These are phyloP conservation scores for Catalaphyllia jardinei DNA, from an alignment of 64 coral and sea anemone species.

Conservation along the genomic window DNA sequence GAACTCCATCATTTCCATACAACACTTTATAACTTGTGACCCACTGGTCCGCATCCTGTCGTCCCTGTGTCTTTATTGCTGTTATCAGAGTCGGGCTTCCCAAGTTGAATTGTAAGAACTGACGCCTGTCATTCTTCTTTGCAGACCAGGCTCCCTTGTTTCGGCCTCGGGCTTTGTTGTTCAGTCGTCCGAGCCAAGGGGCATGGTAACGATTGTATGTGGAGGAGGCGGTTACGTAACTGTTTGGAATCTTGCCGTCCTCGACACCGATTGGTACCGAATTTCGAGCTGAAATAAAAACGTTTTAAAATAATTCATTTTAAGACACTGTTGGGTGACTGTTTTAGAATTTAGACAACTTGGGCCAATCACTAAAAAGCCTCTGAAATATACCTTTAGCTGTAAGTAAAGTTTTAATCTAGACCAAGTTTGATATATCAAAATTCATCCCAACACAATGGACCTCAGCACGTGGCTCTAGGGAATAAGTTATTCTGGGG, in stretches of 20 bases:
- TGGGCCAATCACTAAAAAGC: no score
- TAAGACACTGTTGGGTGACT: neutral
- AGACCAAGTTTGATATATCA: no score
- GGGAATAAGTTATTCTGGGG: no score
- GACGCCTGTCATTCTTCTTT: conserved; percentile 15
- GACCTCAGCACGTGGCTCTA: no score
- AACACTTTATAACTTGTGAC: conserved; percentile 61
- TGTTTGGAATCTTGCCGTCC: conserved; percentile 37
- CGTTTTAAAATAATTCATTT: neutral
- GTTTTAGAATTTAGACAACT: no score
- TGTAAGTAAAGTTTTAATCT: no score
- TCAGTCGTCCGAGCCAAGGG: conserved; percentile 21
- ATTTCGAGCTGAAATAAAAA: neutral
- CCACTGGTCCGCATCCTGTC: conserved; percentile 63
- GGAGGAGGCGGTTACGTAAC: conserved; percentile 13
- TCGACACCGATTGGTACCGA: conserved; percentile 28
- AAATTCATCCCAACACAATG: no score
- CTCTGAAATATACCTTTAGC: no score
- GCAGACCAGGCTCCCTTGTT: conserved; percentile 33
- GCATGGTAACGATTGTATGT: conserved; percentile 39
- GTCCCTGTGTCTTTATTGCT: conserved; percentile 48
- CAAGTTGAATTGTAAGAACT: conserved; percentile 28
- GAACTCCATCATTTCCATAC: conserved; percentile 58
- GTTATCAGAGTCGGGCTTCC: conserved; percentile 9
- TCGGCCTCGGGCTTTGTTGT: conserved; percentile 18